phyloP scores from a whole-genome alignment of 1,140 invertebrate genomes.

The Phymorhynchus buccinoides region DNA sequence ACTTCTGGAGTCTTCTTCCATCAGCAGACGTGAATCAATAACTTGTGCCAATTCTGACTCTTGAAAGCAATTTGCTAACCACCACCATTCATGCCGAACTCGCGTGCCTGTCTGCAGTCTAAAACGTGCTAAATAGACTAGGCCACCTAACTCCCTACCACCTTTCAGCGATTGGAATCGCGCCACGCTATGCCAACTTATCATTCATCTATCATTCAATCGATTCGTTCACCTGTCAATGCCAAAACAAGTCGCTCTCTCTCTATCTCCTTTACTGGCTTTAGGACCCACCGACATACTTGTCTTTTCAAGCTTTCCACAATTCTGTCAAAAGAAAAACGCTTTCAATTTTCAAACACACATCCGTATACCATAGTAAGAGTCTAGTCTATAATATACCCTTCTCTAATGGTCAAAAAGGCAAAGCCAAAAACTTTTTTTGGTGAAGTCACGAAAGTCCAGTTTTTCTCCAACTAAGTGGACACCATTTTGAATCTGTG shows the following conservation, averaged over 20 bases:
- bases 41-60: background rate
- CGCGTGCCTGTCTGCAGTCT: background rate
- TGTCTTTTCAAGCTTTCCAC: background rate
- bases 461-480: background rate
- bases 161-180: background rate
- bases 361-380: background rate
- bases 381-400: background rate
- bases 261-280: background rate
- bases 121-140: too few relatives aligned
- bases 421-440: background rate
- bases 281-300: background rate
- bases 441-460: background rate
- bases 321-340: background rate
- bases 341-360: background rate
- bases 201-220: background rate
- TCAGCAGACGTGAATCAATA: too few relatives aligned
- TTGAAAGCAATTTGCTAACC: too few relatives aligned
- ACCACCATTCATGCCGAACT: background rate
- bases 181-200: background rate
- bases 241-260: background rate
- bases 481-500: conserved; percentile 9
- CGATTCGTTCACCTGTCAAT: background rate
- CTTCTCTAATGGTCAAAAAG: background rate
- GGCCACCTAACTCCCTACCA: too few relatives aligned
- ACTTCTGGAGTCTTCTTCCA: background rate